Conservation (phyloP, 1,140 invertebrate genomes). For the Telenomus remus region DNA sequence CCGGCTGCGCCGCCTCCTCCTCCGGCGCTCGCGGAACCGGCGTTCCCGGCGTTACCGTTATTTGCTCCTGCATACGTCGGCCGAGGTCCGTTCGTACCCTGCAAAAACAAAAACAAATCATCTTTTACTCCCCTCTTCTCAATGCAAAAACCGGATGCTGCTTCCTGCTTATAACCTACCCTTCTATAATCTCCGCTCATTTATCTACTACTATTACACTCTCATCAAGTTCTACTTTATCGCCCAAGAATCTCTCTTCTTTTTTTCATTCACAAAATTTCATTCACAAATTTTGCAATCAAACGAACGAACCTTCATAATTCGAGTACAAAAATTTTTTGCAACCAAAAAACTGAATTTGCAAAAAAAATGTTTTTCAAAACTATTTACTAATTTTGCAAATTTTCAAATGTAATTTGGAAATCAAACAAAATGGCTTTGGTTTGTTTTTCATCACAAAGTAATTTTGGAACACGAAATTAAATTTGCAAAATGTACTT, state of each 20-base stretch:
- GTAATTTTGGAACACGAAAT: too few relatives aligned
- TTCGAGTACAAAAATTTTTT: too few relatives aligned
- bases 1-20: slow-evolving; percentile 55
- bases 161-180: slow-evolving; percentile 68
- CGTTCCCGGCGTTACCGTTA: slow-evolving; percentile 70
- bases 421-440: too few relatives aligned
- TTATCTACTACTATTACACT: slow-evolving; percentile 5
- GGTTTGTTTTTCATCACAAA: too few relatives aligned
- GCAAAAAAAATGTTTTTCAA: too few relatives aligned
- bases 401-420: too few relatives aligned
- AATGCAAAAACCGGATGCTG: slow-evolving; percentile 66
- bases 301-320: too few relatives aligned
- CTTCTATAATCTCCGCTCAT: slow-evolving; percentile 21
- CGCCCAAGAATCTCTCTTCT: too few relatives aligned
- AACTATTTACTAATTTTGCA: too few relatives aligned
- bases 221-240: slow-evolving; percentile 31
- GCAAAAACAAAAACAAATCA: slow-evolving; percentile 45
- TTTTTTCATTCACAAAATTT: too few relatives aligned
- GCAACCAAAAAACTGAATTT: too few relatives aligned
- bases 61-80: slow-evolving; percentile 73
- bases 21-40: slow-evolving; percentile 63
- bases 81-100: slow-evolving; percentile 73
- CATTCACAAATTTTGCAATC: too few relatives aligned
- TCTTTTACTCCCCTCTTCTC: background rate
- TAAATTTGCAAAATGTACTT: slow-evolving; percentile 5